Evolutionary conservation across 2,797 vertebrate genomes (phyloP).

Genomic region (Silurus aristotelis): DNA sequence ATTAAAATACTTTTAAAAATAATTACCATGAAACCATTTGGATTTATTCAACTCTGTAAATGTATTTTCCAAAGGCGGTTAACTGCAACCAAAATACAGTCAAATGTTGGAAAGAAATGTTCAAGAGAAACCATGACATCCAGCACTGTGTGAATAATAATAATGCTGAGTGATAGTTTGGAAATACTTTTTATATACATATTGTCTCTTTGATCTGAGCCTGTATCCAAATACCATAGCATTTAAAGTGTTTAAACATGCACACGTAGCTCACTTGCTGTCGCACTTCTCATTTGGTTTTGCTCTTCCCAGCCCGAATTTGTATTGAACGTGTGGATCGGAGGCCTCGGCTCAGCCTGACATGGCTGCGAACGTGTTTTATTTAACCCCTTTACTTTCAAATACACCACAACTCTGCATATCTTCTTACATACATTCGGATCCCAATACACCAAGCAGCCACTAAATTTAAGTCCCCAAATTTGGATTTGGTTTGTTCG

Average conservation of each 20-base stretch:
- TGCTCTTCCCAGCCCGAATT: too few relatives aligned
- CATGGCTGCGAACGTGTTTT: not conserved
- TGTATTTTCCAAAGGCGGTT: not conserved
- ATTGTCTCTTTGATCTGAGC: not conserved
- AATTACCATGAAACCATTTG: not conserved
- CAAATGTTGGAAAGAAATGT: not conserved
- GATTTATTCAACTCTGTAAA: not conserved
- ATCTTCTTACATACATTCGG: too few relatives aligned
- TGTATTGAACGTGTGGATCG: conserved; percentile 2
- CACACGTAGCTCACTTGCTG: not conserved
- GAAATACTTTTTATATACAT: not conserved
- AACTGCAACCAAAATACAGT: not conserved
- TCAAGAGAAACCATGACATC: not conserved
- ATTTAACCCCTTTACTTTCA: not conserved
- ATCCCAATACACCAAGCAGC: not conserved
- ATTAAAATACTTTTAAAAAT: not conserved
- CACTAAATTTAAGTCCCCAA: not conserved
- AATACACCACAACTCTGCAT: not conserved
- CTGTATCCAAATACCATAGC: not conserved
- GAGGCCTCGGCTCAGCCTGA: conserved; percentile 10
- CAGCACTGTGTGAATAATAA: not conserved
- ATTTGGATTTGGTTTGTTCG: not conserved
- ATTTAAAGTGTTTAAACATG: not conserved
- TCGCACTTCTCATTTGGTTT: not conserved
- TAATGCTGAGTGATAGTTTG: not conserved